These are phyloP conservation scores for Rhynchonycteris naso DNA, from an alignment of 2,797 vertebrate species.

Conservation along the genomic window DNA sequence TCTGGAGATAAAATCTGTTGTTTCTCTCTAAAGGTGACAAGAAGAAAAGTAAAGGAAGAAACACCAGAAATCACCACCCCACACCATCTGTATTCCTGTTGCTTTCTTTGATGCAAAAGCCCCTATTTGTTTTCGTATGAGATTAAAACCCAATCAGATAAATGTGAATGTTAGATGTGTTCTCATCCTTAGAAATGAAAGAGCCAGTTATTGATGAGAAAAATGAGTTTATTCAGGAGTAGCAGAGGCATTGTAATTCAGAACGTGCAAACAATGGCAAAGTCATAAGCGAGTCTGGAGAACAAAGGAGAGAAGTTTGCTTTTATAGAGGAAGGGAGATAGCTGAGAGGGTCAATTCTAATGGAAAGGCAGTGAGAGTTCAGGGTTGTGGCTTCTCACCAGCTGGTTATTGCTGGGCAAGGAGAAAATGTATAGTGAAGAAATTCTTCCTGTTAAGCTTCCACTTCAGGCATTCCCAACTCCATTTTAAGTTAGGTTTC, in stretches of 20 bases:
- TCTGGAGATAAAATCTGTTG: constrained; percentile 68
- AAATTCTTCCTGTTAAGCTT: not conserved
- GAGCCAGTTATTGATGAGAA: not conserved
- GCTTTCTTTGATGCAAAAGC: not conserved
- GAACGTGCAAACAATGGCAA: not conserved
- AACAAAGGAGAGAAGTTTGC: not conserved
- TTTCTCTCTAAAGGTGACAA: constrained; percentile 64
- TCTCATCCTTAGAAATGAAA: not conserved
- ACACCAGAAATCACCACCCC: constrained; percentile 1
- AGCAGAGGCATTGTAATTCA: not conserved
- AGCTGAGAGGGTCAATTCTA: not conserved
- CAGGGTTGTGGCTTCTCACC: not conserved
- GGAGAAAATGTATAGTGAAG: not conserved
- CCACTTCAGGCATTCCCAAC: not conserved
- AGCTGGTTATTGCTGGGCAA: not conserved
- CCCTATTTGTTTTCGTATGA: not conserved
- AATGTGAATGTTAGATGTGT: not conserved
- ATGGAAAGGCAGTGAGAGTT: not conserved
- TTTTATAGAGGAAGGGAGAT: not conserved
- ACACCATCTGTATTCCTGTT: not conserved
- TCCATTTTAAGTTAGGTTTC: not conserved
- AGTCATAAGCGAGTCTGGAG: not conserved
- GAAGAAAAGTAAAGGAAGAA: constrained; percentile 31
- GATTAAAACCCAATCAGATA: constrained; percentile 1
- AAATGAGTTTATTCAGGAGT: not conserved